phyloP scores from a whole-genome alignment of 2,888 invertebrate species.

The Gari tellinella region DNA sequence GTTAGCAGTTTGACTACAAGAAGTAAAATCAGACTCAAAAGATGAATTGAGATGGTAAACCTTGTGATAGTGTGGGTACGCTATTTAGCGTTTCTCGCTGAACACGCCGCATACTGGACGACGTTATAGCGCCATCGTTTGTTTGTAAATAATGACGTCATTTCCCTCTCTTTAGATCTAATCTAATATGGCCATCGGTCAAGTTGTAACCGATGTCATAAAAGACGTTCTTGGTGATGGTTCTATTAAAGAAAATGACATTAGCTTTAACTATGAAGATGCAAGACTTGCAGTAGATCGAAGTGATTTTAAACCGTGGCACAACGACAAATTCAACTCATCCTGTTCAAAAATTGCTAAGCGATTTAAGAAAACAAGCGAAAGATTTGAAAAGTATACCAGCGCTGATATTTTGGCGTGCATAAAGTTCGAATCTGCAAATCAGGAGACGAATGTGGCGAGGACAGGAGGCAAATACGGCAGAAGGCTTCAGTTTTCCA shows the following conservation, averaged over 20 bases:
- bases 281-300: no score
- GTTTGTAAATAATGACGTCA: no score
- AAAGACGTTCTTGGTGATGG: background rate
- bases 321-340: conserved; percentile 33
- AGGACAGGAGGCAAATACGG: background rate
- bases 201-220: background rate
- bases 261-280: background rate
- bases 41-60: no score
- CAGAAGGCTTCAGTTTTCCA: conserved; percentile 29
- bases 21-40: no score
- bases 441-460: background rate
- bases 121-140: no score
- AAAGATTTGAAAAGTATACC: conserved; percentile 17
- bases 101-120: no score
- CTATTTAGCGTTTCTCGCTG: no score
- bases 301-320: background rate
- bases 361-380: conserved; percentile 24
- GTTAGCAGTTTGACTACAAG: no score
- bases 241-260: background rate
- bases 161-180: no score
- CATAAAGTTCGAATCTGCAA: conserved; percentile 32
- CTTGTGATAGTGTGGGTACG: no score
- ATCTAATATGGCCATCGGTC: no score
- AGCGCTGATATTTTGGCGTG: conserved; percentile 49
- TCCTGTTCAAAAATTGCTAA: conserved; percentile 27